Conservation (phyloP, 2,888 invertebrate species). For the Parochlus steinenii region DNA sequence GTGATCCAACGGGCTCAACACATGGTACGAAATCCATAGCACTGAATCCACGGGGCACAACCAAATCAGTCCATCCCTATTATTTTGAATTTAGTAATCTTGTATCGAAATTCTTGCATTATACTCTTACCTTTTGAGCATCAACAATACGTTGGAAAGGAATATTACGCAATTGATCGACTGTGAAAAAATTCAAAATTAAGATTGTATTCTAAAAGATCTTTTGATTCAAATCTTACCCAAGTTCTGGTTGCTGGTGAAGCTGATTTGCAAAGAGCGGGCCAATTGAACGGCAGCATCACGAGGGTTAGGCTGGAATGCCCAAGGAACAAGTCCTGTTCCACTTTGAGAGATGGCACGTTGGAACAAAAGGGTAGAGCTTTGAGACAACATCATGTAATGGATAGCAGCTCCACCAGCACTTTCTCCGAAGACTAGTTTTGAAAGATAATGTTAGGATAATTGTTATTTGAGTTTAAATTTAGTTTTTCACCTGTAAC, state of each 20-base stretch:
- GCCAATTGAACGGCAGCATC: slow-evolving; percentile 42
- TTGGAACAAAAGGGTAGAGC: slow-evolving; percentile 34
- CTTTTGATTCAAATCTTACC: background rate
- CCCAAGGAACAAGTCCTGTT: slow-evolving; percentile 39
- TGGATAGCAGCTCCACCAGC: slow-evolving; percentile 14
- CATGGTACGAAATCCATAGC: slow-evolving; percentile 13
- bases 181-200: too few relatives aligned
- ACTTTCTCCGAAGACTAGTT: slow-evolving; percentile 36
- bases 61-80: slow-evolving; percentile 9
- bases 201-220: background rate
- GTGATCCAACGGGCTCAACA: slow-evolving; percentile 11
- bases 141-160: background rate
- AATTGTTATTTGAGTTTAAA: too few relatives aligned
- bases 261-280: slow-evolving; percentile 40
- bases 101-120: too few relatives aligned
- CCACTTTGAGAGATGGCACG: slow-evolving; percentile 52
- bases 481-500: too few relatives aligned
- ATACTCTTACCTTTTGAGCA: too few relatives aligned
- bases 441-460: too few relatives aligned
- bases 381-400: slow-evolving; percentile 11
- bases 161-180: slow-evolving; percentile 2
- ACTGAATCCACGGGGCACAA: slow-evolving; percentile 12
- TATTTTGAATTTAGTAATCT: too few relatives aligned
- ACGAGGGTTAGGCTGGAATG: slow-evolving; percentile 35
- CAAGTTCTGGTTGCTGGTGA: too few relatives aligned